Evolutionary conservation across 2,888 invertebrate species (phyloP), one percentile per base, ranked within the genome.

Genomic region (Platycheirus rosarum): DNA sequence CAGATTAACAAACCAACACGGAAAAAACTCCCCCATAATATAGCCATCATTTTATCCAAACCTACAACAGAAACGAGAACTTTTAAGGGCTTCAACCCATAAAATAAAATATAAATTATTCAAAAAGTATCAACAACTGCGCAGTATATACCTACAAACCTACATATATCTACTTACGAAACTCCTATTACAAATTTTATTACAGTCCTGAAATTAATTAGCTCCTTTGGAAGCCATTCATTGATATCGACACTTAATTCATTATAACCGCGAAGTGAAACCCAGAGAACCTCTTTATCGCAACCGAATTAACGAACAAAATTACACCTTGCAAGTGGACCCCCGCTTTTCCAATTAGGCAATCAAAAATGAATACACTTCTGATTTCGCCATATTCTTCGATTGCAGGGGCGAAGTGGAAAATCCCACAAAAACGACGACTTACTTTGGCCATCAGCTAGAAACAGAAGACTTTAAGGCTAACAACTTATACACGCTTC

Each of bases 321-420:
- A 75, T 80, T 70, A 75, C 65, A 37, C 57, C 60, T 49, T 55
- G 14, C 9, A 26, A 49, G 16, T 8, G 16, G 3, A 7, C 26
- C 18, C n/a, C 1, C 26, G 8, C 29, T n/a, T 44, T 60, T 60
- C 37, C 75, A 75, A 60, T 70, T 62, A 76, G 60, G 65, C 70
- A 70, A 76, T 80, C 65, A 76, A 80, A 80, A 70, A 48, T 18
- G 65, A 80, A 75, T 62, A 66, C 62, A 76, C n/a, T 71, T 53
- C 48, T 62, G 65, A 70, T 80, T 76, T 76, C 51, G 46, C 51
- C 40, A 29, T 35, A 37, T 37, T 23, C 40, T 13, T 42, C 44
- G 14, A 51, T 20, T 37, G 8, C 20, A 18, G 8, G 18, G 18
- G 44, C 44, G 18, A 60, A 60, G n/a, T 60, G 29, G 44, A 32